These are phyloP conservation scores for Altica lythri DNA, from an alignment of 2,888 invertebrate genomes.

Conservation along the genomic window DNA sequence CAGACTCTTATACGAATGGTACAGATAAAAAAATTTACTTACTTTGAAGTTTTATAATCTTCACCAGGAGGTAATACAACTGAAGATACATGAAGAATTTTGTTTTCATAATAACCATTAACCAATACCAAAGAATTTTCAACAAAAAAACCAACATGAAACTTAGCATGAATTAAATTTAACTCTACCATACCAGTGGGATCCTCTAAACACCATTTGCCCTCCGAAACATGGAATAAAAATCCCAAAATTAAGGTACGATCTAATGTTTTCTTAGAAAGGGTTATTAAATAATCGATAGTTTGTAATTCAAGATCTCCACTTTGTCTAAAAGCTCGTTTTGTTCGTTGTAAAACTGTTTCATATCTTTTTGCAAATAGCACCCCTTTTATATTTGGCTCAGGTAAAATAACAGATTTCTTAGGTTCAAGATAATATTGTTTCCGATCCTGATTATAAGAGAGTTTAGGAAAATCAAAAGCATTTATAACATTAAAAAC, in stretches of 20 bases:
- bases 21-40: no score
- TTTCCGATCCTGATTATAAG: conserved; percentile 77
- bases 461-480: conserved; percentile 78
- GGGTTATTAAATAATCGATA: conserved; percentile 54
- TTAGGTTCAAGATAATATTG: conserved; percentile 66
- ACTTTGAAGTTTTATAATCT: conserved; percentile 67
- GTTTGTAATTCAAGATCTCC: conserved; percentile 51
- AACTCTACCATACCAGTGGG: conserved; percentile 84
- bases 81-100: conserved; percentile 77
- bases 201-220: conserved; percentile 90
- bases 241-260: conserved; percentile 54
- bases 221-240: conserved; percentile 74
- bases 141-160: conserved; percentile 86
- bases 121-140: conserved; percentile 90
- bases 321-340: conserved; percentile 51
- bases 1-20: no score
- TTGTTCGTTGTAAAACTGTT: conserved; percentile 77
- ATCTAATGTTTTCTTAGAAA: conserved; percentile 49
- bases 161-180: conserved; percentile 74
- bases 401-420: conserved; percentile 61
- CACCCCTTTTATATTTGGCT: conserved; percentile 71
- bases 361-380: conserved; percentile 68
- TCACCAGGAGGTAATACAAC: conserved; percentile 90
- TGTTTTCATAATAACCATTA: conserved; percentile 87
- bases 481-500: conserved; percentile 80